Evolutionary conservation across 2,797 vertebrate genomes (phyloP), one percentile per base, ranked within the genome.

Genomic region (Triplophysa bombifrons): DNA sequence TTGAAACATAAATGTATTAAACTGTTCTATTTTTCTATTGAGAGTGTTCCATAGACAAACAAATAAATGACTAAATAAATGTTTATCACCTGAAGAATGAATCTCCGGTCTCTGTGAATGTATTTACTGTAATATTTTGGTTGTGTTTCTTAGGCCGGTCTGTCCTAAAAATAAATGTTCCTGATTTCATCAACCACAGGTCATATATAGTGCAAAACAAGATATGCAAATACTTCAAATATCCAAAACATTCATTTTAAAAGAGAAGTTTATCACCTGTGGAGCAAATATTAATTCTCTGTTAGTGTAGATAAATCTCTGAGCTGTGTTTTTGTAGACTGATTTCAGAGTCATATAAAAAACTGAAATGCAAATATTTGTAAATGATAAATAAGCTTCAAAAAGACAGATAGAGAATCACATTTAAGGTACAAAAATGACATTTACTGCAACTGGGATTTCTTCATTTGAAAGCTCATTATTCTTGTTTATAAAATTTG

Each of bases 351-450:
- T 65, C 61, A 17, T 13, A 56, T 34, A 25, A 13, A 53, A 25
- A 50, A 75, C 48, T 55, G 16, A 3, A 25, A 75, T 75, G 63
- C 73, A 75, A 75, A 58, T 63, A 17, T 19, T 8, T 25, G 34
- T 4, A 27, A 41, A 51, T 14, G 20, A 27, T 13, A 65, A 64
- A 30, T 63, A 10, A n/a, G 7, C 53, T 20, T 11, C 1, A 38
- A 38, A 38, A 38, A 38, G 34, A 38, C 34, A 38, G 34, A 38
- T 30, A 30, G 30, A 30, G 4, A 30, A 30, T 30, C 3, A 30
- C 30, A 30, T 30, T 30, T 30, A 30, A 30, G 30, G 6, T 6
- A 38, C n/a, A 38, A 7, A 55, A 55, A 9, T n/a, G 2, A 55
- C 19, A n/a, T n/a, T n/a, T 10, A 20, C 17, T 41, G 8, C 41